Evolutionary conservation across 1,140 invertebrate genomes (phyloP), one percentile per base, ranked within the genome.

Genomic region (Tetramorium parvispinum): DNA sequence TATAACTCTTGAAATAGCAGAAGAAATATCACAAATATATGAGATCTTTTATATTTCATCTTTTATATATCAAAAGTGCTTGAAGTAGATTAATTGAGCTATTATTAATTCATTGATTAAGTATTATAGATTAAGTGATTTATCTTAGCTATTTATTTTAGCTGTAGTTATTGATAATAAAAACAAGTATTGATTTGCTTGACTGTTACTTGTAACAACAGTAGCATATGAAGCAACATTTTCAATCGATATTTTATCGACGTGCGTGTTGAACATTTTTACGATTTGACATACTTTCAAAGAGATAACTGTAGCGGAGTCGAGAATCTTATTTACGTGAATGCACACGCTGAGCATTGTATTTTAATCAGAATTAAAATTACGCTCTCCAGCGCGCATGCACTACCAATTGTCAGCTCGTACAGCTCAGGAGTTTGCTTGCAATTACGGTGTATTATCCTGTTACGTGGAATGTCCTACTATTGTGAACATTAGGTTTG

Each of bases 391-490:
- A 16, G 37, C 16, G 21, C 37, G 18, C 55, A 18, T 59, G 8
- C 24, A 46, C 27, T 8, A 21, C 13, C 68, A 27, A 75, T 61
- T 83, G 53, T 83, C 53, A 83, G 79, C 68, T 21, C 2, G 10
- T 59, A 73, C 11, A 73, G 24, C 18, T 11, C 24, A 43, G 4
- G 5, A 27, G 24, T 49, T 73, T 8, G 79, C 40, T 83, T 18
- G 79, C 43, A 83, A 83, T 83, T 83, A 75, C 61, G 32, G 43
- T 73, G 43, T 59, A 83, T 75, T 83, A 73, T 83, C 61, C 53
- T 75, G 79, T 83, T 83, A 83, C 79, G 10, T 8, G 40, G 27
- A 83, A 75, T 83, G 79, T 83, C 55, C 79, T 75, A 73, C 68
- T 83, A 75, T 83, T 49, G 79, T 21, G 51, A 83, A 55, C 68